Base-by-base conservation (phyloP, 2,888 invertebrate species). In the Heliconius aoede region DNA sequence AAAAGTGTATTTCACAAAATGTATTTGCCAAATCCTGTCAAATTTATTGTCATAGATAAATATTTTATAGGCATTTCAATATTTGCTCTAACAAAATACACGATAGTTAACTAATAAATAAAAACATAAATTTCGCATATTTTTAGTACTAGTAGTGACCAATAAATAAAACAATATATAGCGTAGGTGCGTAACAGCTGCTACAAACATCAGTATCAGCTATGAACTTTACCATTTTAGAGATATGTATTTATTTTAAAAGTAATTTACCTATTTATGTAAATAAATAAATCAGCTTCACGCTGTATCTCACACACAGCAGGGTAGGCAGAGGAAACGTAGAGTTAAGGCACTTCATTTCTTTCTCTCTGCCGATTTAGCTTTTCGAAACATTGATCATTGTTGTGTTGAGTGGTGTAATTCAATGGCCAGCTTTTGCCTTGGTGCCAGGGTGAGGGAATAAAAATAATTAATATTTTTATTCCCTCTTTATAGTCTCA, bases 111-210 rank as follows among this genome's bases (percentile, higher is more conserved):
- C 62, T 51, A 72, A 72, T 36, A 26, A 40, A 62, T 21, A 58
- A 32, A 64, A 64, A 71, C 24, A 36, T 36, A 55, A 62, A 71
- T 13, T n/a, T 72, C 13, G 40, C 26, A 72, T 61, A 62, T 75
- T 62, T 69, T 65, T 36, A 24, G 24, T 40, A 55, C 13, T 55
- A 55, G 58, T 61, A 24, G 71, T 28, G 55, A 1, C 28, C 72
- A 21, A 76, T 72, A 21, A 36, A 71, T 64, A 76, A 72, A 72
- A 58, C 76, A 76, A 72, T 76, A 76, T 76, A 64, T 40, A 36
- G 64, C 64, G 40, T 58, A 76, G 72, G 55, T 72, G 76, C 55
- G 58, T 58, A 58, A 72, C 76, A 72, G 64, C 62, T 72, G 72
- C 51, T 71, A 75, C 72, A 64, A 72, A 72, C 40, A 65, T 28